Percentiles rank a stretch among this genome's conserved stretches.
Conservation (phyloP, 1,140 invertebrate species). For the Drosophila triauraria region DNA sequence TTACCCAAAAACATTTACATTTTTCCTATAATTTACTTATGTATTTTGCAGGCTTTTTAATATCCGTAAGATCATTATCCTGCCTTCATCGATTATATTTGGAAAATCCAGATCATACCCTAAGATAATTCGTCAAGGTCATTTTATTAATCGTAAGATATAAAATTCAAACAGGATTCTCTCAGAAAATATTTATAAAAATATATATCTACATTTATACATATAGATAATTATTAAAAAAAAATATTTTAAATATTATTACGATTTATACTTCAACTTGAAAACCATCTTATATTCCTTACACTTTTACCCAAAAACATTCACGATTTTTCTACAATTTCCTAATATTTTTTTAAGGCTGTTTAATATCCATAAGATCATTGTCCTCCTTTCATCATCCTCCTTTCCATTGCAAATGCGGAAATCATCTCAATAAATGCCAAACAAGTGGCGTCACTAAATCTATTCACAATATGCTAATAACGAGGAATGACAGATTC, state of each 20-base stretch:
- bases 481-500: not conserved
- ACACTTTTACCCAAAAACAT: too few species aligned
- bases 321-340: fast-evolving
- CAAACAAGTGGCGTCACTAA: conserved; percentile 32
- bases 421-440: conserved; percentile 17
- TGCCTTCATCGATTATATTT: too few species aligned
- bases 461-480: conserved; percentile 13
- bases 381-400: not conserved
- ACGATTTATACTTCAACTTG: fast-evolving
- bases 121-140: too few species aligned
- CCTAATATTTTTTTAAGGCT: not conserved
- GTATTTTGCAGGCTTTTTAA: too few species aligned
- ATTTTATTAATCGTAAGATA: too few species aligned
- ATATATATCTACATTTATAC: not conserved
- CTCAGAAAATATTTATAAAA: not conserved
- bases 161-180: not conserved
- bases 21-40: too few species aligned
- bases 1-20: too few species aligned
- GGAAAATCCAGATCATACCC: too few species aligned
- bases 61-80: too few species aligned
- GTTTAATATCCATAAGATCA: not conserved
- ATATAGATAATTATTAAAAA: too few species aligned
- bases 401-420: not conserved
- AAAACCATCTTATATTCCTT: not conserved
- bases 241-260: not conserved